Base-by-base conservation (phyloP, 2,113 vertebrate species). In the Megalops atlanticus region DNA sequence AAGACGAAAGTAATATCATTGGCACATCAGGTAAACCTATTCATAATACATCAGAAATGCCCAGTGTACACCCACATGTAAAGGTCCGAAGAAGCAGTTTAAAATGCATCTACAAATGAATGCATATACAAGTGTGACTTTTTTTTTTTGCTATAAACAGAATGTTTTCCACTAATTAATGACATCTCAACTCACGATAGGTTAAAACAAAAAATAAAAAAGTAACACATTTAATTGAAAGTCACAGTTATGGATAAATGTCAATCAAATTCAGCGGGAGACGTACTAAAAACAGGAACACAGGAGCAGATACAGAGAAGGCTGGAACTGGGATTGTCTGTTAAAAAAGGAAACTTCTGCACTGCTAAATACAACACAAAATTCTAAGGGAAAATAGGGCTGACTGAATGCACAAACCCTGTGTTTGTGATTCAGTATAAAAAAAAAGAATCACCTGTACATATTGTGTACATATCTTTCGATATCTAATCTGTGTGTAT, bases 381-480 rank as follows among this genome's bases (percentile, higher is more conserved):
- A 87, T 85, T 90, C 90, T 87, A 89, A 88, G 94, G 94, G 93
- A 93, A 91, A 91, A 95, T 92, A 94, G 94, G 94, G 94, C 93
- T 94, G 90, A 89, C 92, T 93, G 93, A 93, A 92, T 87, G 89
- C 81, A 87, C 88, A 91, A 91, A 93, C 92, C 82, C 82, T 79
- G 74, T 24, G 91, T 91, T 93, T 93, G 89, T 88, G 87, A 81
- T 92, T 93, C 93, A 92, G 92, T 90, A 84, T 84, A 83, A 87
- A 85, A 90, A 90, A 39, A 38, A 71, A n/a, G 39, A 74, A 86
- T 93, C 84, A 89, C 86, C 82, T 94, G 93, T 94, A 93, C 81
- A 93, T 93, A 93, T n/a, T 39, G 40, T 94, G 92, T 94, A 92
- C 86, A 94, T 91, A 92, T 77, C 31, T 45, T 72, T 85, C 84